phyloP scores from a whole-genome alignment of 2,797 vertebrate genomes.

The Fistularia tabacaria region DNA sequence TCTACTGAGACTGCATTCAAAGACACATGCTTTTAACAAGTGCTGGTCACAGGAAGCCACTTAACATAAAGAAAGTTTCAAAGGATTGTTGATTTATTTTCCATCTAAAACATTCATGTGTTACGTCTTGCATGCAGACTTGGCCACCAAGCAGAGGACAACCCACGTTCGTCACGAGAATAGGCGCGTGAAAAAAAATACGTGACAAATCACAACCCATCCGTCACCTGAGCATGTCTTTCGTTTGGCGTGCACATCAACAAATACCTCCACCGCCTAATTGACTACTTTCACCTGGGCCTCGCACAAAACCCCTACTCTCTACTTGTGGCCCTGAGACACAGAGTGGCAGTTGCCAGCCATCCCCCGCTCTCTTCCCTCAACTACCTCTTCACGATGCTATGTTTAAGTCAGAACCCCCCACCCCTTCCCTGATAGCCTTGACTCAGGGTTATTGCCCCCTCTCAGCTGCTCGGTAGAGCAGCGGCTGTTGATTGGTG shows the following conservation, averaged over 20 bases:
- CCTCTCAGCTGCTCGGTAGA: conserved; percentile 63
- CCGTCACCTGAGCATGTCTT: conserved; percentile 10
- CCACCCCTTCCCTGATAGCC: conserved; percentile 53
- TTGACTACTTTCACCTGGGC: conserved; percentile 54
- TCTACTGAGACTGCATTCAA: too few species aligned
- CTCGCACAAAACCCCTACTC: conserved; percentile 11
- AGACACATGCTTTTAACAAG: too few species aligned
- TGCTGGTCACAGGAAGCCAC: too few species aligned
- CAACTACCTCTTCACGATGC: conserved; percentile 28
- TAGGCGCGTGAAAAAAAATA: too few species aligned
- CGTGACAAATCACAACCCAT: too few species aligned
- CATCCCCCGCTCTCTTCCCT: conserved; percentile 25
- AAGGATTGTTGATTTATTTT: too few species aligned
- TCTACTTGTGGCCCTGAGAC: conserved; percentile 47
- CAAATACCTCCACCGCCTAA: conserved; percentile 26
- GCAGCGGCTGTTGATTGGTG: conserved; percentile 69
- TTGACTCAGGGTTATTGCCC: conserved; percentile 71
- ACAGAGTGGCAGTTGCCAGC: conserved; percentile 51
- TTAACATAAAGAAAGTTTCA: too few species aligned
- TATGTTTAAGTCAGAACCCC: conserved; percentile 51
- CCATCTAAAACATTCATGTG: too few species aligned
- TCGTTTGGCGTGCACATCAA: conserved; percentile 18
- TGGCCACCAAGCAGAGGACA: too few species aligned
- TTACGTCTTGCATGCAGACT: too few species aligned
- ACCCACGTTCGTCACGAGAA: too few species aligned